These are phyloP conservation scores for Tarsius wallacei DNA, from an alignment of 2,797 vertebrate species.

Conservation along the genomic window DNA sequence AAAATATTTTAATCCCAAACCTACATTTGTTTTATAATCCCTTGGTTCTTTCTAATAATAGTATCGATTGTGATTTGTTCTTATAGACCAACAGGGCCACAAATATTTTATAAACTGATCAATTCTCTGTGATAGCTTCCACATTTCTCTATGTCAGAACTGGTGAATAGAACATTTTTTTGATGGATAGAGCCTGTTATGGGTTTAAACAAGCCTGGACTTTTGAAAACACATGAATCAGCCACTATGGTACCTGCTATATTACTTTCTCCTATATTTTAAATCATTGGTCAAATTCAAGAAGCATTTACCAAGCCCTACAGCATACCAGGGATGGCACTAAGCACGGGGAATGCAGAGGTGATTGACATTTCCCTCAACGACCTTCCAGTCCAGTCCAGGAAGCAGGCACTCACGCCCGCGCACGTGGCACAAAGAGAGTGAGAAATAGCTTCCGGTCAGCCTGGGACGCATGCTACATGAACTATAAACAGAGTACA, in stretches of 20 bases:
- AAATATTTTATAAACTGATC: conserved; percentile 87
- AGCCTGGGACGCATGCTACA: not conserved
- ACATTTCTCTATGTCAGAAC: conserved; percentile 83
- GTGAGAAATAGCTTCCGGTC: not conserved
- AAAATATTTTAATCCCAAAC: conserved; percentile 76
- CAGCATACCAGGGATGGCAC: not conserved
- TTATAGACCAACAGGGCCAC: conserved; percentile 69
- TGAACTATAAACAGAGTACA: not conserved
- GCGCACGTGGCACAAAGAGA: not conserved
- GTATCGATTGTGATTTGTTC: conserved; percentile 80
- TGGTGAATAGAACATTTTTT: conserved; percentile 76
- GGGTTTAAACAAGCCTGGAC: conserved; percentile 80
- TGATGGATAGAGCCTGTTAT: conserved; percentile 82
- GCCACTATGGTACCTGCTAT: not conserved
- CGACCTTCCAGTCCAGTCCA: not conserved
- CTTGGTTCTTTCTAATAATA: conserved; percentile 78
- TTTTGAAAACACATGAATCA: conserved; percentile 80
- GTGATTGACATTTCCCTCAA: not conserved
- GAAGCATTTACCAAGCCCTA: conserved; percentile 29
- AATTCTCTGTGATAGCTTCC: conserved; percentile 84
- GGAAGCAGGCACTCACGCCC: not conserved
- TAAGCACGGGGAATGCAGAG: not conserved
- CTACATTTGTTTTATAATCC: conserved; percentile 82
- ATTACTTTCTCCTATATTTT: conserved; percentile 62
- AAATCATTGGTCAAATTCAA: conserved; percentile 40